phyloP scores from a whole-genome alignment of 2,888 invertebrate species.

The Drosophila ustulata region DNA sequence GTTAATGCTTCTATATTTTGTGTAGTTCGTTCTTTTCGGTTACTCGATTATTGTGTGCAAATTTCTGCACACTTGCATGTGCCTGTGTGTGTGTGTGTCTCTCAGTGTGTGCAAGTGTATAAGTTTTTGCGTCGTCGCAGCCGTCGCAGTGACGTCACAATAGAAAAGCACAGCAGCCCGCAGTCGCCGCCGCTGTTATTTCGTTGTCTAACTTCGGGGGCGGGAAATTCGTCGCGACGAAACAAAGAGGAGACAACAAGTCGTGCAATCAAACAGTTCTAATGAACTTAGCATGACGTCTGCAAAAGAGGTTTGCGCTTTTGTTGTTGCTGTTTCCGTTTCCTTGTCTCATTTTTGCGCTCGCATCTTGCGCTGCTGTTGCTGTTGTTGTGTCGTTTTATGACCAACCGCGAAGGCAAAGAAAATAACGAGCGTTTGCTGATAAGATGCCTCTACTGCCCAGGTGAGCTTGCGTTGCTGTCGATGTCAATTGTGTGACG shows the following conservation, averaged over 20 bases:
- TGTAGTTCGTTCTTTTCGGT: slow-evolving; percentile 20
- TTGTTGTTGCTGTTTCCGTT: slow-evolving; percentile 27
- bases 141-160: slow-evolving; percentile 73
- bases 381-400: slow-evolving; percentile 54
- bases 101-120: slow-evolving; percentile 40
- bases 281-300: slow-evolving; percentile 42
- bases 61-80: slow-evolving; percentile 33
- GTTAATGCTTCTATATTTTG: slow-evolving; percentile 33
- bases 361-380: slow-evolving; percentile 53
- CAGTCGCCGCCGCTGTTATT: slow-evolving; percentile 31
- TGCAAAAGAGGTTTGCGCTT: slow-evolving; percentile 19
- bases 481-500: slow-evolving; percentile 53
- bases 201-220: slow-evolving; percentile 26
- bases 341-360: slow-evolving; percentile 27
- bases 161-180: slow-evolving; percentile 67
- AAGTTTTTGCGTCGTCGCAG: slow-evolving; percentile 68
- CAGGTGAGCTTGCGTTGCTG: slow-evolving; percentile 38
- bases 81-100: slow-evolving; percentile 14
- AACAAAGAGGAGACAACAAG: slow-evolving; percentile 36
- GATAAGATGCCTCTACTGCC: slow-evolving; percentile 54
- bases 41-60: slow-evolving; percentile 47
- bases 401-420: slow-evolving; percentile 52
- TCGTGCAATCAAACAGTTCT: slow-evolving; percentile 28
- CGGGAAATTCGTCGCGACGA: slow-evolving; percentile 32
- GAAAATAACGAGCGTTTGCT: slow-evolving; percentile 61